These are phyloP conservation scores for Myrmecophaga tridactyla DNA, from an alignment of 2,113 vertebrate genomes.

Conservation along the genomic window DNA sequence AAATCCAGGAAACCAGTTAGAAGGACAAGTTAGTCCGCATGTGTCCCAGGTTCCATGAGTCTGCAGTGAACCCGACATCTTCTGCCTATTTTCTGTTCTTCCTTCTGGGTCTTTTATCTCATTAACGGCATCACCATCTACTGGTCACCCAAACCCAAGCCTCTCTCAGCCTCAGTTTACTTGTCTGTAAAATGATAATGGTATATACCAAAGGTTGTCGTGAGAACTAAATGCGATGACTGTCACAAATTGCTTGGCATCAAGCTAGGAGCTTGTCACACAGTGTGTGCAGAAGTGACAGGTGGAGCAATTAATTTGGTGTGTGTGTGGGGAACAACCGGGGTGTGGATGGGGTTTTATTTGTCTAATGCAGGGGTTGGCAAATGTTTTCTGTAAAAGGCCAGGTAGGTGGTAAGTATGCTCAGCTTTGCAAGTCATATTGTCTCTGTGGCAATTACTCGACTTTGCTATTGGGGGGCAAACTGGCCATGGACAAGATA, in stretches of 20 bases:
- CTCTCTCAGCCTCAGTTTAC: neutral
- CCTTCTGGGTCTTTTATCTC: neutral
- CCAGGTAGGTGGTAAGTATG: neutral
- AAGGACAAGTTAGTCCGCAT: too few species aligned
- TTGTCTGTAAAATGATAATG: neutral
- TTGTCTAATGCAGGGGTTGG: neutral
- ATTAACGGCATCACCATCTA: neutral
- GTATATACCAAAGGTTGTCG: neutral
- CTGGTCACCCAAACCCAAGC: neutral
- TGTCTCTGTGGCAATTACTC: neutral
- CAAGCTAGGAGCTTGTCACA: neutral
- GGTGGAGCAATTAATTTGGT: neutral
- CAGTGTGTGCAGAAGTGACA: neutral
- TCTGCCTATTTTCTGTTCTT: neutral
- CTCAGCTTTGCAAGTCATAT: neutral
- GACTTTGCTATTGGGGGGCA: neutral
- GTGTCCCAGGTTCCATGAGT: rapidly evolving
- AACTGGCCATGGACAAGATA: neutral
- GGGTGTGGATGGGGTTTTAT: neutral
- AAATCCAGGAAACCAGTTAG: neutral
- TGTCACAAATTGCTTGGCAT: neutral
- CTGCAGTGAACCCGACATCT: neutral
- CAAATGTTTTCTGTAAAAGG: neutral
- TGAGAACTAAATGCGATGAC: neutral
- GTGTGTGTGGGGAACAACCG: neutral